A percentile compares a stretch with the other conserved stretches of the same genome.
These are phyloP conservation scores for Rhopalosiphum nymphaeae DNA, from an alignment of 2,888 invertebrate genomes.

Conservation along the genomic window DNA sequence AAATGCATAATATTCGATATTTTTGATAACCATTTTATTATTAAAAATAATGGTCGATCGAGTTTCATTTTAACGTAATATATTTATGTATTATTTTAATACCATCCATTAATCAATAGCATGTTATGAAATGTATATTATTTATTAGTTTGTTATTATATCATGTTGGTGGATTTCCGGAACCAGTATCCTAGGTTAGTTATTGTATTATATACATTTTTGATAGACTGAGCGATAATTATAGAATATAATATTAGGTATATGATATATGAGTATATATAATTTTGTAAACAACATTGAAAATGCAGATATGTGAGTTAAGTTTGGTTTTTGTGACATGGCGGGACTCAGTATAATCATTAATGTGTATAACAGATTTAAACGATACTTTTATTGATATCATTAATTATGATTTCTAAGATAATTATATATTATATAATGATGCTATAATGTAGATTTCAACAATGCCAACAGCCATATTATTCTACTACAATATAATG, in stretches of 20 bases:
- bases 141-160: background rate
- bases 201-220: background rate
- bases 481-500: background rate
- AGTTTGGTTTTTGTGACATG: background rate
- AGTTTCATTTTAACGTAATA: background rate
- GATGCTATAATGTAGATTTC: background rate
- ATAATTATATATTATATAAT: background rate
- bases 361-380: background rate
- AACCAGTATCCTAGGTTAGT: background rate
- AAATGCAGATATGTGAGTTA: background rate
- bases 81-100: background rate
- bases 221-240: background rate
- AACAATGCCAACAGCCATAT: background rate
- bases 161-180: background rate
- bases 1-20: background rate
- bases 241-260: background rate
- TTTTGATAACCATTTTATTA: background rate
- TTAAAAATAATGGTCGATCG: too few species aligned
- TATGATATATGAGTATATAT: background rate
- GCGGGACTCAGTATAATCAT: background rate
- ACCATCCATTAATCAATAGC: background rate
- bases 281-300: background rate
- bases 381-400: background rate
- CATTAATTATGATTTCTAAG: background rate
- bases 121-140: background rate